Percentiles rank a stretch among this genome's conserved stretches.
phyloP scores from a whole-genome alignment of 1,140 invertebrate genomes.

The Physella acuta region DNA sequence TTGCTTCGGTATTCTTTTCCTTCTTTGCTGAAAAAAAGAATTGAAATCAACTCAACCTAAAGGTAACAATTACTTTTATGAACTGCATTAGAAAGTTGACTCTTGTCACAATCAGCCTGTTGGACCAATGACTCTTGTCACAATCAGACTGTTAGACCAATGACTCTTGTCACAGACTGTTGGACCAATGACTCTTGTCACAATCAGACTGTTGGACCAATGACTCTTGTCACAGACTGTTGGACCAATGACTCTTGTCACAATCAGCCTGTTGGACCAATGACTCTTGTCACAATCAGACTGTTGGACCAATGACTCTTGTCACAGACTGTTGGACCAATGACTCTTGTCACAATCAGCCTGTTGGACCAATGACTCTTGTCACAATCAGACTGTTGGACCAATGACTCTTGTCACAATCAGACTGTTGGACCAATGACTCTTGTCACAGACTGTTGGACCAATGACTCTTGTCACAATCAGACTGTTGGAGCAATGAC shows the following conservation, averaged over 20 bases:
- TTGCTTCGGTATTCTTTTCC: constrained; percentile 30
- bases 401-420: neutral
- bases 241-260: too few species aligned
- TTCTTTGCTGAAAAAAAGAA: constrained; percentile 28
- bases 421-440: neutral
- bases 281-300: neutral
- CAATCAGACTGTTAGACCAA: neutral
- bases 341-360: too few species aligned
- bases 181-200: neutral
- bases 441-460: constrained; percentile 11
- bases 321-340: constrained; percentile 27
- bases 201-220: neutral
- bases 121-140: neutral
- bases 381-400: neutral
- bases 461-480: too few species aligned
- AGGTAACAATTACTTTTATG: neutral
- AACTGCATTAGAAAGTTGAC: neutral
- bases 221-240: neutral
- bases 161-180: neutral
- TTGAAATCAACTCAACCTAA: neutral
- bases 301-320: neutral
- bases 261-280: neutral
- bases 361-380: neutral
- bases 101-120: neutral
- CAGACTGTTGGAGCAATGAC: neutral